phyloP scores from a whole-genome alignment of 2,113 vertebrate genomes.

The Typhlomys cinereus region DNA sequence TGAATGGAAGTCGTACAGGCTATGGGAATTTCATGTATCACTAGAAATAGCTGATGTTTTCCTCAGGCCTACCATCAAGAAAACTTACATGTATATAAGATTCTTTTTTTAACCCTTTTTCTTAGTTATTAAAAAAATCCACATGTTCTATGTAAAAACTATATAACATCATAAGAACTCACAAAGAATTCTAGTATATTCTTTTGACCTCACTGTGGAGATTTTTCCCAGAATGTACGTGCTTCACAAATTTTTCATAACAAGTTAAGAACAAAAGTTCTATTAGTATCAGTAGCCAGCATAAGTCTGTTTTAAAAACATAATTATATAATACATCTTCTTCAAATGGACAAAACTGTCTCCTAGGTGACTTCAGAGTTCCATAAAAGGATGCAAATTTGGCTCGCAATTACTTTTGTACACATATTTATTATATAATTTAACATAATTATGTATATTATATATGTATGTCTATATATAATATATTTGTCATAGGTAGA shows the following conservation, averaged over 20 bases:
- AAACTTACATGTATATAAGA: not conserved
- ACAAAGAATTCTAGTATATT: not conserved
- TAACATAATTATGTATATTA: too few relatives aligned
- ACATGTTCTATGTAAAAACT: not conserved
- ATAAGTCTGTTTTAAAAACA: not conserved
- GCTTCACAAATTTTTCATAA: not conserved
- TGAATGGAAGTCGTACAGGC: not conserved
- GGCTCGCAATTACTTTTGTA: not conserved
- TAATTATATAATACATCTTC: not conserved
- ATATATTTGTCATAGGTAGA: too few relatives aligned
- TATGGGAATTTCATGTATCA: not conserved
- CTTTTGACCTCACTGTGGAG: not conserved
- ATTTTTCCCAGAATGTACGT: not conserved
- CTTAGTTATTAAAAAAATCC: not conserved
- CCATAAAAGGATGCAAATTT: not conserved
- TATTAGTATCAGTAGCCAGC: not conserved
- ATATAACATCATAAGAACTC: not conserved
- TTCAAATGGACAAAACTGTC: not conserved
- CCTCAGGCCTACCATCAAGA: not conserved
- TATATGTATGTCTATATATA: too few relatives aligned
- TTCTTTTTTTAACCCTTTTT: not conserved
- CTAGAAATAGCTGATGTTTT: not conserved
- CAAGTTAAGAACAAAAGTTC: slow-evolving; percentile 20
- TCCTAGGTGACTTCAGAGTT: not conserved
- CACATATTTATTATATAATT: too few relatives aligned